Base-by-base conservation (phyloP, 2,797 vertebrate species). In the Rhinoraja longicauda region DNA sequence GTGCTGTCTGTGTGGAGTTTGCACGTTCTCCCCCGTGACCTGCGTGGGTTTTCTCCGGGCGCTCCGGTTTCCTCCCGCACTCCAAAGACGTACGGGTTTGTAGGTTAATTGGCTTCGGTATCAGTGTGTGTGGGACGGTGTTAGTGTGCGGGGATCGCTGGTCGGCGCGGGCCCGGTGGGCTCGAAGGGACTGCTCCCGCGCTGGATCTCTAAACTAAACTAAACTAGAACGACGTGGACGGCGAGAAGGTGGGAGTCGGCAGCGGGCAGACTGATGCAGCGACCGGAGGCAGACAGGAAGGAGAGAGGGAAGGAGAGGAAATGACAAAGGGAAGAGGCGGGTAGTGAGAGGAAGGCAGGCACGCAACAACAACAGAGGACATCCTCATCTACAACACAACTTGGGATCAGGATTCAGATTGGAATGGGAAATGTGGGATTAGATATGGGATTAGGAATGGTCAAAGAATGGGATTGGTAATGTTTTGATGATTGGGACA, bases 381-480 rank as follows among this genome's bases (percentile, higher is more conserved):
- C 53, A 26, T 0, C 19, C 24, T 26, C 53, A 21, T 57, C 79
- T 4, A 13, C 19, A 5, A 4, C 4, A 2, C 45, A 5, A 15
- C 9, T 53, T 90, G 32, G 32, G 70, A 72, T 7, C 24, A 24
- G 88, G 24, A 39, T 70, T 62, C 21, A 8, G 32, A 70, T 1
- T 39, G 29, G 76, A 93, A 93, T 90, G 93, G 93, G 93, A 91
- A 93, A 94, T 93, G 93, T 77, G 95, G 94, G 95, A 94, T 93
- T 94, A 93, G 93, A 93, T 93, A 67, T 21, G 4, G 6, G 36
- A 45, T 12, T 24, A 15, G 1, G 72, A 93, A 93, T 86, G 92
- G 93, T 93, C 90, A 93, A 94, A 93, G 93, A 94, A 88, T 67
- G 95, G 94, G 95, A 94, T 93, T 93, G 94, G 95, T 94, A 95